A percentile compares a stretch with the other conserved stretches of the same genome.
phyloP scores from a whole-genome alignment of 2,113 vertebrate genomes.

The Hippolais icterina region DNA sequence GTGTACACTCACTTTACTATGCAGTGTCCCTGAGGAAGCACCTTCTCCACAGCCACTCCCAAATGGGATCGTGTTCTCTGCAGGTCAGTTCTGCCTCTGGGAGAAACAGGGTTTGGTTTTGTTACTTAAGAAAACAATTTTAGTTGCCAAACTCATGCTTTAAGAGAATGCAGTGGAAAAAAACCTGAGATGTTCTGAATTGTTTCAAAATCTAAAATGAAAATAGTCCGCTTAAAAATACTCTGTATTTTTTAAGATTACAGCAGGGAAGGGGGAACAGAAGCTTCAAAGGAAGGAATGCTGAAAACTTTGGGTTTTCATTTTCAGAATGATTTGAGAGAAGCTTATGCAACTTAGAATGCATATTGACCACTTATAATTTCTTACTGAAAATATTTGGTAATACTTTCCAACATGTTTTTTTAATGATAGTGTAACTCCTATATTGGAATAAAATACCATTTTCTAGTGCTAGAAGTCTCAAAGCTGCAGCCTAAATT shows the following conservation, averaged over 20 bases:
- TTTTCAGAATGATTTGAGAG: background rate
- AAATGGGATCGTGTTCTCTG: rapidly evolving
- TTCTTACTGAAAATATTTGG: background rate
- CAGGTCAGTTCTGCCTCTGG: background rate
- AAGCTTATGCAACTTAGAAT: background rate
- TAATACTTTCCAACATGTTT: background rate
- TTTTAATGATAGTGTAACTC: background rate
- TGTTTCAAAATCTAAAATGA: background rate
- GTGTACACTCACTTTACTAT: background rate
- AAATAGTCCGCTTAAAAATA: background rate
- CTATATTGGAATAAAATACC: background rate
- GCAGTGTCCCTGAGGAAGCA: background rate
- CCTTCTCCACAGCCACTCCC: background rate
- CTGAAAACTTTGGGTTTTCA: background rate
- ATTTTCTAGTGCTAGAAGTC: background rate
- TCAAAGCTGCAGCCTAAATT: background rate
- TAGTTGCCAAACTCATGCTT: background rate
- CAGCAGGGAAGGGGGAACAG: background rate
- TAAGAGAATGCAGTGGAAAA: background rate
- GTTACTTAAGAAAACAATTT: background rate
- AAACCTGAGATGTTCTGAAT: background rate
- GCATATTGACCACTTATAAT: background rate
- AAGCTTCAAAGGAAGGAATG: background rate
- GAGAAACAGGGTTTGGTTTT: background rate
- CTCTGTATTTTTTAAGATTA: background rate